Base-by-base conservation (phyloP, 2,797 vertebrate genomes). In the Ctenopoma kingsleyae region DNA sequence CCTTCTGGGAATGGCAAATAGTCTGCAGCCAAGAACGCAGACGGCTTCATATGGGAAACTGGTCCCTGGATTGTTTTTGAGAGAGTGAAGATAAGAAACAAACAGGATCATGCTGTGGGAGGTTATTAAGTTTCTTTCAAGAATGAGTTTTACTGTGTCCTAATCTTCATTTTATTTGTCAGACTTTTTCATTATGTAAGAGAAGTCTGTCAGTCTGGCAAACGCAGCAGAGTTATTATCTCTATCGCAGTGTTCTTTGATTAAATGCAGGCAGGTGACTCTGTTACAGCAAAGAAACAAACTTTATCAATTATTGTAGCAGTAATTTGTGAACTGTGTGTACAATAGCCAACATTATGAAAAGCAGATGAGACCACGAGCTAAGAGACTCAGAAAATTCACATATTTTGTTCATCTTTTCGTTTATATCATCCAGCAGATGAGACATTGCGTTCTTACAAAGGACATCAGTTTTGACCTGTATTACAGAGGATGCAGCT, bases 1-100 rank as follows among this genome's bases (percentile, higher is more conserved):
- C 94, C 96, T 94, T 95, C 88, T 48, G 15, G 84, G 86, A 89
- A 87, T 84, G 80, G 88, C 82, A 91, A 91, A 91, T 59, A 86
- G 77, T 86, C 69, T 71, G 74, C 50, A 67, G 83, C 87, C 72
- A 76, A 85, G 85, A 82, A 70, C 69, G 80, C 79, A 48, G 82
- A 76, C 71, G 53, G 80, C 62, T 69, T 73, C 78, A 19, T 55
- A 58, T 55, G 79, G 72, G 61, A 78, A 76, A 67, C 69, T 25
- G 76, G 44, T 62, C 47, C 53, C 58, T 47, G 67, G 76, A 50
- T 78, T 73, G 83, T 88, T 92, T 87, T 70, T 61, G 53, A 84
- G 71, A 41, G 76, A 74, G 47, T 70, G 67, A 52, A 76, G 81
- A 89, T 74, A 81, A 78, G 77, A 61, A 72, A 72, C 64, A 78